Evolutionary conservation across 1,140 invertebrate species (phyloP), one percentile per base, ranked within the genome.

Genomic region (Heliconius hewitsoni): DNA sequence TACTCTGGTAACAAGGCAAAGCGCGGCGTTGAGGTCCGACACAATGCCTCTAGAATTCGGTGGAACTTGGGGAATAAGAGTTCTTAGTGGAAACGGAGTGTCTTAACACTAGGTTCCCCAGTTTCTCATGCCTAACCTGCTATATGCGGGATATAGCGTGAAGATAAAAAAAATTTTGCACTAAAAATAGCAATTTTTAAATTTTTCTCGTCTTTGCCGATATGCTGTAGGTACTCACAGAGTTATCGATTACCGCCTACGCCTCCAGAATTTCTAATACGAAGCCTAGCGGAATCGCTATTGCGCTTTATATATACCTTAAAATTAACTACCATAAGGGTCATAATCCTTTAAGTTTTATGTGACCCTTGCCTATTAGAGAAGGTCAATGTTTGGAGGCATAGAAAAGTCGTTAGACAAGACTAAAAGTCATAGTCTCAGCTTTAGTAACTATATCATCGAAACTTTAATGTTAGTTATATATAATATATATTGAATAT

Each of bases 181-280:
- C 13, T 4, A 46, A 46, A 66, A 66, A 30, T 30, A 13, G 0
- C 60, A 6, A 16, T 66, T 30, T n/a, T 27, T 4, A 60, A 60
- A 11, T 0, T 30, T 66, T 30, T 30, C 23, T 66, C 23, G 27
- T 66, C 27, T 30, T 16, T 30, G n/a, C 60, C 11, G 60, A 66
- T 30, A 66, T 30, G 60, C 13, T 13, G 23, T 66, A 66, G 60
- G 60, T 66, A 30, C 23, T 66, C 74, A 76, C 52, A 83, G 83
- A 78, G 79, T 85, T 86, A 90, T 90, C 88, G 88, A 90, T 90
- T 86, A 81, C 77, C 46, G 78, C 55, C 76, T 84, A 90, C 86
- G 87, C 76, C 57, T 42, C 37, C 74, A 55, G 88, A 86, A 90
- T 90, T 83, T 80, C 71, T 84, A 90, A 90, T 85, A 72, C n/a